A percentile compares a stretch with the other conserved stretches of the same genome.
Evolutionary conservation across 1,140 invertebrate genomes (phyloP).

Genomic region (Drosophila suzukii): DNA sequence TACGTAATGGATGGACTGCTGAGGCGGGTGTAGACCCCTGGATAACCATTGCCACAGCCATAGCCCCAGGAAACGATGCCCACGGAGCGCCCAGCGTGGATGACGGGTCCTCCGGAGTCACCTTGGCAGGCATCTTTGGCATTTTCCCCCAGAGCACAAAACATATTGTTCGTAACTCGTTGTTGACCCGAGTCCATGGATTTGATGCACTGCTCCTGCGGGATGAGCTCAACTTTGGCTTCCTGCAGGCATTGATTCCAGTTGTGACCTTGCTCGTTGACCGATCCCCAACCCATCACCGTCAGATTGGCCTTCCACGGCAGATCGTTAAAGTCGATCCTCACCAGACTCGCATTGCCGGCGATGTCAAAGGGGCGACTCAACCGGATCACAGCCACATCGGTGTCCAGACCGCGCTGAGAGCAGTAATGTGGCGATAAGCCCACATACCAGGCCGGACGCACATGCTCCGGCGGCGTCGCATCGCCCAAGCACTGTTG

Average conservation of each 20-base stretch:
- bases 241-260: constrained; percentile 51
- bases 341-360: constrained; percentile 10
- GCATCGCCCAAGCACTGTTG: constrained; percentile 49
- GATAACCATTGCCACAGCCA: constrained; percentile 77
- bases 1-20: constrained; percentile 20
- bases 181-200: neutral
- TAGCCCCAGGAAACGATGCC: constrained; percentile 87
- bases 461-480: constrained; percentile 10
- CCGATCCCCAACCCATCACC: constrained; percentile 59
- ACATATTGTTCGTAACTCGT: constrained; percentile 71
- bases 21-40: constrained; percentile 86
- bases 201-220: constrained; percentile 9
- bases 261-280: neutral
- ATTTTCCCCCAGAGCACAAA: constrained; percentile 81
- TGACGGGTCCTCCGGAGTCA: constrained; percentile 63
- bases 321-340: constrained; percentile 55
- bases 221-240: constrained; percentile 20
- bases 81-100: constrained; percentile 24
- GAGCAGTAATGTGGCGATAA: constrained; percentile 26
- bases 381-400: constrained; percentile 61
- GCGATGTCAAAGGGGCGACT: constrained; percentile 28
- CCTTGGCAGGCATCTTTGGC: constrained; percentile 57
- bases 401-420: constrained; percentile 30
- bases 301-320: constrained; percentile 31
- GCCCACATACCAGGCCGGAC: constrained; percentile 15